Evolutionary conservation across 2,113 vertebrate species (phyloP).

Genomic region (Urocitellus parryii): DNA sequence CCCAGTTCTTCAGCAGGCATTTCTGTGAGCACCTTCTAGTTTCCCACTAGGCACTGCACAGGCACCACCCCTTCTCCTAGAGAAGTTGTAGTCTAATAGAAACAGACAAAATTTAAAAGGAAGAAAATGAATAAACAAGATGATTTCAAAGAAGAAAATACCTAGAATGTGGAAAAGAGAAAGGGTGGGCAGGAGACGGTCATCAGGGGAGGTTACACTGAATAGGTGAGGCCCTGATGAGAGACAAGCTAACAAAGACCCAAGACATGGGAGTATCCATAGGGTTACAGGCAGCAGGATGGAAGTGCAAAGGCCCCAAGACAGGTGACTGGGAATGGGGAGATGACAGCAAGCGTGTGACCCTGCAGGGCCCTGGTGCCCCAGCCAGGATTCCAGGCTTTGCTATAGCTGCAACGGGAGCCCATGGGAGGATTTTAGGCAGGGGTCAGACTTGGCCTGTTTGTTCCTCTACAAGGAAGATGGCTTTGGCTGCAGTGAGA

Average conservation of each 20-base stretch:
- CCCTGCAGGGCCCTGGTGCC: neutral
- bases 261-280: neutral
- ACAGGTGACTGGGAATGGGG: neutral
- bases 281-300: neutral
- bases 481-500: too few species aligned
- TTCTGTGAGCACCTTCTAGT: neutral
- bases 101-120: neutral
- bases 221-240: neutral
- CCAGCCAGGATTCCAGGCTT: too few species aligned
- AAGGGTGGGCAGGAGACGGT: neutral
- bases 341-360: neutral
- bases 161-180: neutral
- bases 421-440: neutral
- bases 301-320: neutral
- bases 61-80: neutral
- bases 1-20: neutral
- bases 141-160: neutral
- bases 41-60: neutral
- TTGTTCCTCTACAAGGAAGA: too few species aligned
- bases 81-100: neutral
- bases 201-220: neutral
- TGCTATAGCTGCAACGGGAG: too few species aligned
- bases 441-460: fast-evolving
- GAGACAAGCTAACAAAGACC: neutral
- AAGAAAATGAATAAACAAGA: neutral